Evolutionary conservation across 2,888 invertebrate genomes (phyloP), one percentile per base, ranked within the genome.

Genomic region (Cantharis lateralis): DNA sequence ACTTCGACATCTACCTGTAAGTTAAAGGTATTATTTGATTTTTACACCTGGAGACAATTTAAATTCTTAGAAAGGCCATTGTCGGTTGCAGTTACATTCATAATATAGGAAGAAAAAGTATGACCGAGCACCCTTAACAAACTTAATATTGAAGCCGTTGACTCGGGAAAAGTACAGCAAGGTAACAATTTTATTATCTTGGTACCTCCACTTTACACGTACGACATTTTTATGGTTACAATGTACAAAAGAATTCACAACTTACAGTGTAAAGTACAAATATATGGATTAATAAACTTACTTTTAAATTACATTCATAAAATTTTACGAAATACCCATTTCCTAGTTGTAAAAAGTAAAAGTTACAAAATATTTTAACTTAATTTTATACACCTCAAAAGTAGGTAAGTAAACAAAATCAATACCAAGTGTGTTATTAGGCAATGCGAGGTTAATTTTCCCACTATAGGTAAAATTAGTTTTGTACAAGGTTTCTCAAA

Each of bases 21-120:
- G 73, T 80, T 74, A 77, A 66, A 75, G 78, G 79, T 78, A 75
- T 80, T 79, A 74, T 80, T 80, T 80, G 80, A 80, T 79, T 81
- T 79, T 81, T 80, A 81, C 81, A 81, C 80, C 80, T 81, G 80
- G 78, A 77, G 75, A 75, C 74, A 75, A 74, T 72, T 71, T 70
- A 70, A 64, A 78, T 78, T 78, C 78, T 68, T 68, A 75, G 78
- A 78, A 78, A 75, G 62, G 18, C 75, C 28, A 75, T 75, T 78
- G 75, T 75, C 78, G 78, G 73, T 72, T 70, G 74, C 72, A 75
- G 77, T 74, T 77, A 70, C 74, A 74, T 77, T 77, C 74, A 77
- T 71, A 48, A 48, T 68, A 48, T 24, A 74, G 68, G 62, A 72
- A 71, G 75, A 78, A 48, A 75, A 75, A 75, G 75, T 78, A 78